Evolutionary conservation across 2,113 vertebrate species (phyloP), one percentile per base, ranked within the genome.

Genomic region (Cyprinodon tularosa): DNA sequence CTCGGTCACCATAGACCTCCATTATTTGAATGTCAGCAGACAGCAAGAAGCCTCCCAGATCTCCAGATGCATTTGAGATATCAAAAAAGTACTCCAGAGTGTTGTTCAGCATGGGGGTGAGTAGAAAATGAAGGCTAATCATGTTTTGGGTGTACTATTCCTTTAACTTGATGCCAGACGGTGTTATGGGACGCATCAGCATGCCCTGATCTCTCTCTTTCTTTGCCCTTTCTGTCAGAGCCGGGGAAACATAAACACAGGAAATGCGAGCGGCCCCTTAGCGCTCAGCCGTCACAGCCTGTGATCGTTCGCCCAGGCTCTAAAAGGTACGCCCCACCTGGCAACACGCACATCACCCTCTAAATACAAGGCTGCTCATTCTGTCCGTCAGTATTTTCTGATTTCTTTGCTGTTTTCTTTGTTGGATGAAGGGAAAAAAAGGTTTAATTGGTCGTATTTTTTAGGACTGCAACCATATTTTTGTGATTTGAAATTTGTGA

Each of bases 171-270:
- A 29, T 29, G 29, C 42, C 42, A 42, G 42, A 42, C 9, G 42
- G 42, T 57, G 10, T 10, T 3, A 17, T 57, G 50, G 48, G 20
- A 45, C 2, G 2, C 42, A 1, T 45, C 20, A 1, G 2, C 44
- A 7, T 15, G 20, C 7, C 14, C 69, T 63, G 15, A n/a, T 48
- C 29, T 42, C 4, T n/a, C 14, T 12, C 48, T 0, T 22, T 62
- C 68, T 77, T 20, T 84, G 29, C 59, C 42, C 84, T 67, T 81
- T 67, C 79, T 57, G 37, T 75, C 12, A 95, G 92, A 94, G 86
- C 90, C 91, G 80, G 92, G 92, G 80, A 93, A 92, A 84, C 92
- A 89, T 48, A 94, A 94, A 88, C 92, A 91, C 86, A 92, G 92
- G 92, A 94, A 90, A 95, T 94, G 94, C 93, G 91, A 94, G 84